Evolutionary conservation across 2,113 vertebrate species (phyloP).

Genomic region (Cyanoderma ruficeps): DNA sequence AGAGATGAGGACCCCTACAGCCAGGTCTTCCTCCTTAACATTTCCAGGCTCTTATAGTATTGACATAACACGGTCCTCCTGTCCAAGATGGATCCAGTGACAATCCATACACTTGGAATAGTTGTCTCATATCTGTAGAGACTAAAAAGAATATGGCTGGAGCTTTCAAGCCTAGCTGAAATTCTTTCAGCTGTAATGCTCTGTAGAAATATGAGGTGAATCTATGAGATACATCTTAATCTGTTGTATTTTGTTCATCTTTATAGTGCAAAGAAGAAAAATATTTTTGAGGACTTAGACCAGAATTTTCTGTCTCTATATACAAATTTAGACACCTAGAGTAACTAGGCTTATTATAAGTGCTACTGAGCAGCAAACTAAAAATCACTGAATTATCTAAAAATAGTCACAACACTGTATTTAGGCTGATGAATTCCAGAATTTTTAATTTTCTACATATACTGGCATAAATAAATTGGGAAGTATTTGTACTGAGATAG

Average conservation of each 20-base stretch:
- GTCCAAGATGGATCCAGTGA: neutral
- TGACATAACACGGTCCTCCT: rapidly evolving
- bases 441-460: neutral
- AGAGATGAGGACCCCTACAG: neutral
- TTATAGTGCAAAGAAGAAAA: neutral
- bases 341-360: neutral
- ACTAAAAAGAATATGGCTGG: neutral
- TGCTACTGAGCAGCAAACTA: neutral
- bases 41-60: neutral
- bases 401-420: neutral
- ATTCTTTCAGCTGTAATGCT: neutral
- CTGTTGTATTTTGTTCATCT: neutral
- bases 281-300: neutral
- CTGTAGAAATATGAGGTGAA: neutral
- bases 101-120: neutral
- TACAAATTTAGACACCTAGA: neutral
- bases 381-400: neutral
- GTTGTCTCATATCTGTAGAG: neutral
- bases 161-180: neutral
- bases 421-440: neutral
- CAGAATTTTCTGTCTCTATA: neutral
- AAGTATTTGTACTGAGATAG: neutral
- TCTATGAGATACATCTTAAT: neutral
- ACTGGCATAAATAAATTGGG: neutral
- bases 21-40: neutral